These are phyloP conservation scores for Malaclemys terrapin DNA, from an alignment of 2,113 vertebrate species.

Conservation along the genomic window DNA sequence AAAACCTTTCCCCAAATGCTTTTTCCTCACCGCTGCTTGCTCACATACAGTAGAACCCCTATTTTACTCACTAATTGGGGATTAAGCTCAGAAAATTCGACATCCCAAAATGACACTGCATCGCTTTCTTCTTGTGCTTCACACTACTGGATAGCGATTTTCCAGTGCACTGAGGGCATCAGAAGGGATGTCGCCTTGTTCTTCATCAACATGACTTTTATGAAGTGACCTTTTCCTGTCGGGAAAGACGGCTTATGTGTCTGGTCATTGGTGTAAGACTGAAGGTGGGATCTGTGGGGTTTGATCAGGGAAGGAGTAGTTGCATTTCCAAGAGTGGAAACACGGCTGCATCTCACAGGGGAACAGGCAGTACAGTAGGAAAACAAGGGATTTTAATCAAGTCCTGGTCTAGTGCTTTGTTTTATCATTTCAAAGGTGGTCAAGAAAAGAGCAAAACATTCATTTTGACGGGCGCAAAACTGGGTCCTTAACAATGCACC, in stretches of 20 bases:
- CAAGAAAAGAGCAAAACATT: background rate
- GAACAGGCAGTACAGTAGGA: background rate
- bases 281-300: background rate
- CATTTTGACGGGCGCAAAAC: background rate
- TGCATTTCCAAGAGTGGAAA: constrained; percentile 49
- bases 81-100: background rate
- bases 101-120: background rate
- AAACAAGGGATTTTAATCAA: constrained; percentile 40
- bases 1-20: rapidly evolving
- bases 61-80: background rate
- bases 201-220: background rate
- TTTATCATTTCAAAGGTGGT: constrained; percentile 10
- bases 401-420: background rate
- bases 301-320: background rate
- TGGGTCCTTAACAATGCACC: rapidly evolving
- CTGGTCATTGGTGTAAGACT: background rate
- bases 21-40: background rate
- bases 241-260: background rate
- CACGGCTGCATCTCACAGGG: constrained; percentile 25
- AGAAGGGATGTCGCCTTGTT: background rate
- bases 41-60: background rate
- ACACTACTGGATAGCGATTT: background rate
- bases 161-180: background rate
- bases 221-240: background rate
- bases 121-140: background rate